Percentiles rank a stretch among this genome's conserved stretches.
Conservation (phyloP, 2,113 vertebrate species). For the Chloropsis cyanopogon region DNA sequence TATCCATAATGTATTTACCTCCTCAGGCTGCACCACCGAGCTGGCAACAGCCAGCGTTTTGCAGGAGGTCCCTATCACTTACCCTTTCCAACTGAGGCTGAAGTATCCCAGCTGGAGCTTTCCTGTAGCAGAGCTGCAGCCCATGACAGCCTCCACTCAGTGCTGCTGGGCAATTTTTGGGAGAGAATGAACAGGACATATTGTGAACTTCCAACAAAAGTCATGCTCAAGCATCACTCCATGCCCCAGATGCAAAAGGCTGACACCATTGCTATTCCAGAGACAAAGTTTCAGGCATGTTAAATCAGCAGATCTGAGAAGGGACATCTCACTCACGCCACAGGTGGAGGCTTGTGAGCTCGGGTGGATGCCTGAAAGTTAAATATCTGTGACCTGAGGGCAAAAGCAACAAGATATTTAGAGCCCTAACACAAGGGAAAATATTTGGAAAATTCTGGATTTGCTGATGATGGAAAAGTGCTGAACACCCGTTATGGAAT, state of each 20-base stretch:
- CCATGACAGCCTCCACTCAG: not conserved
- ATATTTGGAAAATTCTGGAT: not conserved
- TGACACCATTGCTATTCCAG: not conserved
- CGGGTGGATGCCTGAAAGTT: not conserved
- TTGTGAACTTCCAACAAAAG: not conserved
- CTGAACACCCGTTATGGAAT: not conserved
- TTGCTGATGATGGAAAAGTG: not conserved
- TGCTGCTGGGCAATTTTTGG: not conserved
- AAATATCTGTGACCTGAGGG: not conserved
- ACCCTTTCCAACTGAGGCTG: not conserved
- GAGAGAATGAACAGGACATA: not conserved
- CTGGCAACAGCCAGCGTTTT: not conserved
- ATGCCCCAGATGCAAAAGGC: not conserved
- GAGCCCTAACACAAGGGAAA: not conserved
- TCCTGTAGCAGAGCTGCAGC: not conserved
- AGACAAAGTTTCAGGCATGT: not conserved
- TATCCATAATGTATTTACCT: fast-evolving
- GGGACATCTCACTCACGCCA: not conserved
- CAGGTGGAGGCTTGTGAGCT: not conserved
- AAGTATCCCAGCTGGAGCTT: not conserved
- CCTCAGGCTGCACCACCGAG: not conserved
- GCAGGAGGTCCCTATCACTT: not conserved
- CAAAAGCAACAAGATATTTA: not conserved
- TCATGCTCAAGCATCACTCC: not conserved
- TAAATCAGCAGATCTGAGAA: not conserved